phyloP scores from a whole-genome alignment of 2,113 vertebrate species.

The Lagopus muta region DNA sequence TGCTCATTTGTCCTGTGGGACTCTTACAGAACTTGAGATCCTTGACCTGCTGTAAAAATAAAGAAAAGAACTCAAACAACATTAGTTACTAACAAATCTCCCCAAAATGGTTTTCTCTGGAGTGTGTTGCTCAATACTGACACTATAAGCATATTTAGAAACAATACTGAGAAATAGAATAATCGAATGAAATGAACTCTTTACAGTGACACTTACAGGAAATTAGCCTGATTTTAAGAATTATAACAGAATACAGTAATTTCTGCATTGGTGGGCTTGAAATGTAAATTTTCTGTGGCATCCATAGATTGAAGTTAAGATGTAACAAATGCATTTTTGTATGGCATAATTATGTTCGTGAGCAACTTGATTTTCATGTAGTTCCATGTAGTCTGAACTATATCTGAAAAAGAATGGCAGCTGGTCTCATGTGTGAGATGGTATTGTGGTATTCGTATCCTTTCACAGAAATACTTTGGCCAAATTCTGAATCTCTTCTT shows the following conservation, averaged over 20 bases:
- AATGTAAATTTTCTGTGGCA: background rate
- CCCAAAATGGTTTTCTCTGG: background rate
- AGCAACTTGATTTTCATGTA: fast-evolving
- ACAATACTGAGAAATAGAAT: background rate
- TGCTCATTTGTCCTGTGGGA: background rate
- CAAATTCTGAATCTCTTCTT: background rate
- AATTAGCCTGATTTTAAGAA: background rate
- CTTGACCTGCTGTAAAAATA: background rate
- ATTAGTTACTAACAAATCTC: background rate
- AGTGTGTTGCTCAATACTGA: background rate
- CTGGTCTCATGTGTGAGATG: background rate
- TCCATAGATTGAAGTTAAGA: fast-evolving
- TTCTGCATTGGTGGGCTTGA: background rate
- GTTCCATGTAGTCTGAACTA: background rate
- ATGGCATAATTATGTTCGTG: fast-evolving
- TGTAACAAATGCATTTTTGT: background rate
- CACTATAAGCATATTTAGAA: background rate
- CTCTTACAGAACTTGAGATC: background rate
- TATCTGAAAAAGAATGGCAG: background rate
- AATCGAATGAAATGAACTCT: background rate
- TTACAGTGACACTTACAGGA: background rate
- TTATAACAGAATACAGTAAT: background rate
- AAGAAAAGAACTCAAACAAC: background rate
- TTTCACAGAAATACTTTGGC: background rate
- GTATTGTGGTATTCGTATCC: fast-evolving